Evolutionary conservation across 2,113 vertebrate genomes (phyloP).

Genomic region (Jacana jacana): DNA sequence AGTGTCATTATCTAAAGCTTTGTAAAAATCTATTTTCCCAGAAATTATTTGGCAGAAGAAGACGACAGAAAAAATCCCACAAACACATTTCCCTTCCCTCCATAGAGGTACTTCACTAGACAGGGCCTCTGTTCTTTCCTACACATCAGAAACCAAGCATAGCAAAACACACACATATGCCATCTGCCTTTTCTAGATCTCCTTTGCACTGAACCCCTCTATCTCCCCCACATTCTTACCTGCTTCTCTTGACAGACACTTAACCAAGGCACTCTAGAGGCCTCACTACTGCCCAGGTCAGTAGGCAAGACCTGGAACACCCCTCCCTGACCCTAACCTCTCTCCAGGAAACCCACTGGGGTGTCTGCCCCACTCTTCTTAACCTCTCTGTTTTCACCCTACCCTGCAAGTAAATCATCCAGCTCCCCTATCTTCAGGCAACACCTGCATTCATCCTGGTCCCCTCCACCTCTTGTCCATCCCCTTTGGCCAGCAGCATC

Average conservation of each 20-base stretch:
- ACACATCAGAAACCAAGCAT: not conserved
- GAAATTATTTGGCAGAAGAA: not conserved
- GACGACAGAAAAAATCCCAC: not conserved
- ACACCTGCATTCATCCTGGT: not conserved
- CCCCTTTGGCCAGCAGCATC: too few species aligned
- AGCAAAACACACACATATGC: accelerated
- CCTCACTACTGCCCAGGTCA: not conserved
- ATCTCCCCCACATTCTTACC: not conserved
- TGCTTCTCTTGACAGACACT: not conserved
- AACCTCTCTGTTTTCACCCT: not conserved
- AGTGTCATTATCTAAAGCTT: not conserved
- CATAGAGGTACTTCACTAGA: not conserved
- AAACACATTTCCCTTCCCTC: not conserved
- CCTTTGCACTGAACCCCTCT: not conserved
- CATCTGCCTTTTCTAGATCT: not conserved
- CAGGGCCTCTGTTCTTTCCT: not conserved
- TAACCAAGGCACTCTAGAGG: not conserved
- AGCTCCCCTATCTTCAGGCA: not conserved
- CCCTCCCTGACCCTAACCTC: accelerated
- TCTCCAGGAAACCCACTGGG: accelerated
- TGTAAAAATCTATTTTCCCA: not conserved
- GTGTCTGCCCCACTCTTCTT: accelerated
- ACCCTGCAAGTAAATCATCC: not conserved
- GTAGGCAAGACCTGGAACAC: accelerated
- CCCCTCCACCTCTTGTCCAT: not conserved